A percentile compares a stretch with the other conserved stretches of the same genome.
These are phyloP conservation scores for Neoniphon sammara DNA, from an alignment of 2,797 vertebrate species.

Conservation along the genomic window DNA sequence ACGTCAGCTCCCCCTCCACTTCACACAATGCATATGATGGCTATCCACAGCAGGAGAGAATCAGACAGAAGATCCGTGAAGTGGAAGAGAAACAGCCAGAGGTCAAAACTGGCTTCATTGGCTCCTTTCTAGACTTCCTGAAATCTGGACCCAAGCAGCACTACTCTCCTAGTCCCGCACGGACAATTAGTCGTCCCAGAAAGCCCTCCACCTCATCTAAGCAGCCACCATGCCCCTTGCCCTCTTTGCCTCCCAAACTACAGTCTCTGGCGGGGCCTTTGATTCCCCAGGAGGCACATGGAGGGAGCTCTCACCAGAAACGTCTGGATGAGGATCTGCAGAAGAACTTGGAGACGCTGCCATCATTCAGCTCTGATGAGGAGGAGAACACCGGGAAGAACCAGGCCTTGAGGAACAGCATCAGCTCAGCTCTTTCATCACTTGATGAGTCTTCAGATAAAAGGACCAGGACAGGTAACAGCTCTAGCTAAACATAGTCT, in stretches of 20 bases:
- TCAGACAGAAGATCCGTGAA: slow-evolving; percentile 97
- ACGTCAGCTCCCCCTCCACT: slow-evolving; percentile 84
- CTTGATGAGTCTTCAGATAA: slow-evolving; percentile 90
- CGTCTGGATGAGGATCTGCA: slow-evolving; percentile 90
- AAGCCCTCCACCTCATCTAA: slow-evolving; percentile 85
- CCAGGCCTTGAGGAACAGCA: slow-evolving; percentile 93
- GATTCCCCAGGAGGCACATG: slow-evolving; percentile 78
- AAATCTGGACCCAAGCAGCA: slow-evolving; percentile 97
- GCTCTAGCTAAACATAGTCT: background rate
- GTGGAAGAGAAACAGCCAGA: slow-evolving; percentile 99
- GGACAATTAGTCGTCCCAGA: slow-evolving; percentile 89
- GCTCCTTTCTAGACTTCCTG: slow-evolving; percentile 97
- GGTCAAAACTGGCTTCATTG: slow-evolving; percentile 97
- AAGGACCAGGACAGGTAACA: slow-evolving; percentile 89
- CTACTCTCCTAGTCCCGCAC: slow-evolving; percentile 90
- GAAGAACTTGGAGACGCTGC: slow-evolving; percentile 91
- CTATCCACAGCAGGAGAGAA: slow-evolving; percentile 96
- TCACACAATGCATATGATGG: slow-evolving; percentile 87
- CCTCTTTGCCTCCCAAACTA: slow-evolving; percentile 80
- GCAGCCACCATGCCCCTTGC: slow-evolving; percentile 80
- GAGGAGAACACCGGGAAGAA: slow-evolving; percentile 93
- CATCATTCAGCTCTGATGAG: slow-evolving; percentile 96
- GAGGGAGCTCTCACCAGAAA: slow-evolving; percentile 83
- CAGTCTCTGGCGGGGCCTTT: slow-evolving; percentile 74
- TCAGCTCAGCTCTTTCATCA: slow-evolving; percentile 88